Evolutionary conservation across 2,797 vertebrate genomes (phyloP).

Genomic region (Sphenodon punctatus): DNA sequence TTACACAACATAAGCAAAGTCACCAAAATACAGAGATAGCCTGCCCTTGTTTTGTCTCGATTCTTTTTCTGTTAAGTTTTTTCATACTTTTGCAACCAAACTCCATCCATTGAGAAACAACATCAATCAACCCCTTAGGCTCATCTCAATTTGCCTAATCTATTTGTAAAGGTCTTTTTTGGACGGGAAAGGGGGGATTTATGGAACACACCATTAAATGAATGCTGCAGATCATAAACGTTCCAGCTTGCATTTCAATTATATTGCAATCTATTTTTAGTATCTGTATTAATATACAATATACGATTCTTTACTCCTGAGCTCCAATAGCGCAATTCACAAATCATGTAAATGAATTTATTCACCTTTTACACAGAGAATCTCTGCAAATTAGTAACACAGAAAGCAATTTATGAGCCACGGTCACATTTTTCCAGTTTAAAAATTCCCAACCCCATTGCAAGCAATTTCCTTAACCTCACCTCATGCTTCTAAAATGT

Average conservation of each 20-base stretch:
- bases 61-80: neutral
- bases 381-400: neutral
- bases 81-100: neutral
- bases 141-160: neutral
- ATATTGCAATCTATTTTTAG: conserved; percentile 15
- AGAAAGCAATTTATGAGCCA: conserved; percentile 28
- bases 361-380: conserved; percentile 2
- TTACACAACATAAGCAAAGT: conserved; percentile 10
- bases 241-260: conserved; percentile 17
- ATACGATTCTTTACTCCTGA: conserved; percentile 6
- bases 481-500: neutral
- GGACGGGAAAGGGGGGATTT: conserved; percentile 23
- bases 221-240: neutral
- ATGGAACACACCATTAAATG: neutral
- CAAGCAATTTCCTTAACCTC: neutral
- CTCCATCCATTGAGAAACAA: neutral
- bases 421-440: neutral
- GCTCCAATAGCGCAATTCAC: conserved; percentile 5
- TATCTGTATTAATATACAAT: neutral
- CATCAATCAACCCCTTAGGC: neutral
- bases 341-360: neutral
- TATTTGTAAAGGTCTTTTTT: neutral
- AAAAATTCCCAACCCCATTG: neutral
- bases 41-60: neutral
- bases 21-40: neutral